phyloP scores from a whole-genome alignment of 2,888 invertebrate species.

The Orthosia gothica region DNA sequence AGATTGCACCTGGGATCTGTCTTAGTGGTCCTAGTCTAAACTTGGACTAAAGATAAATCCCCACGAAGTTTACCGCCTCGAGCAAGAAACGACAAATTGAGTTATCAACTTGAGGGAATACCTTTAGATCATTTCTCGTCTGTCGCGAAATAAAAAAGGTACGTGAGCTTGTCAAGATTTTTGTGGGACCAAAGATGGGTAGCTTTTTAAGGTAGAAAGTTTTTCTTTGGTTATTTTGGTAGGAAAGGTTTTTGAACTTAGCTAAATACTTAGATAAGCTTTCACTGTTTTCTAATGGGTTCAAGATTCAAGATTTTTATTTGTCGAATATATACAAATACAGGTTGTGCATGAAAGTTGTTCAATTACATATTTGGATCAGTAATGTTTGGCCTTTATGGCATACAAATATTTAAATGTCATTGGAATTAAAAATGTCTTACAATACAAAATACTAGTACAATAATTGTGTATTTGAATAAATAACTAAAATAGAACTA shows the following conservation, averaged over 20 bases:
- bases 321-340: too few relatives aligned
- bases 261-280: too few relatives aligned
- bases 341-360: too few relatives aligned
- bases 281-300: too few relatives aligned
- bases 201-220: slow-evolving; percentile 17
- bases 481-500: too few relatives aligned
- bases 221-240: slow-evolving; percentile 8
- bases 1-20: slow-evolving; percentile 89
- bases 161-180: slow-evolving; percentile 58
- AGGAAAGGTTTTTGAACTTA: not conserved
- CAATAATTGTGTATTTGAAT: too few relatives aligned
- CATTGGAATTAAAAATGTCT: too few relatives aligned
- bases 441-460: too few relatives aligned
- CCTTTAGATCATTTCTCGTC: slow-evolving; percentile 75
- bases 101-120: slow-evolving; percentile 79
- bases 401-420: too few relatives aligned
- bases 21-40: slow-evolving; percentile 82
- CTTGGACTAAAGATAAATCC: slow-evolving; percentile 84
- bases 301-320: too few relatives aligned
- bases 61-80: slow-evolving; percentile 75
- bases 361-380: too few relatives aligned
- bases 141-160: slow-evolving; percentile 63
- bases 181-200: slow-evolving; percentile 30
- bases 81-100: slow-evolving; percentile 82
- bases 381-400: too few relatives aligned